phyloP scores from a whole-genome alignment of 37 sponge, comb jelly and placozoan species.

The Bolinopsis microptera region DNA sequence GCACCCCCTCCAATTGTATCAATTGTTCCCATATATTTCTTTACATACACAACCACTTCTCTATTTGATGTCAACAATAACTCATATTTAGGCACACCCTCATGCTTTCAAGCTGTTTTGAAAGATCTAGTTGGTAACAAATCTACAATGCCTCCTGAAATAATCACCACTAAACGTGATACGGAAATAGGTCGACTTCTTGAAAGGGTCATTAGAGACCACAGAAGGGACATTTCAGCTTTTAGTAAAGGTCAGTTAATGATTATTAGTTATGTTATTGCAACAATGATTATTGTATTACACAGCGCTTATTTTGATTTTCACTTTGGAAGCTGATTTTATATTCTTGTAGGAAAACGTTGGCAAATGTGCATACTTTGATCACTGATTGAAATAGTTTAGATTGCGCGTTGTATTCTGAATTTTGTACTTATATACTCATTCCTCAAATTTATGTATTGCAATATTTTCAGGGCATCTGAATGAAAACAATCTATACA shows the following conservation, averaged over 20 bases:
- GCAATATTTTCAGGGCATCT: not conserved
- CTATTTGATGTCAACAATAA: too few species aligned
- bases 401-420: too few species aligned
- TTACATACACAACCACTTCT: too few species aligned
- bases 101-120: too few species aligned
- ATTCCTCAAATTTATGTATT: not conserved
- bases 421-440: not conserved
- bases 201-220: conserved; percentile 40
- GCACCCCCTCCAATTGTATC: too few species aligned
- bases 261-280: not conserved
- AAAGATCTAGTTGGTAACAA: not conserved
- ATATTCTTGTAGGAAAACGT: not conserved
- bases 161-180: conserved; percentile 45
- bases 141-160: conserved; percentile 9
- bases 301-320: not conserved
- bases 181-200: conserved; percentile 49
- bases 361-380: too few species aligned
- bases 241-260: conserved; percentile 18
- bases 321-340: not conserved
- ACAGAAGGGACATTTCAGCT: conserved; percentile 43
- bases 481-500: conserved; percentile 64
- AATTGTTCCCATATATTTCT: too few species aligned
- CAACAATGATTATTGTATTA: not conserved
- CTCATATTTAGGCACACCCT: too few species aligned
- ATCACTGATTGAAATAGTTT: too few species aligned